Percentiles rank a stretch among this genome's conserved stretches.
phyloP scores from a whole-genome alignment of 2,888 invertebrate genomes.

The Coecobrya sp. region DNA sequence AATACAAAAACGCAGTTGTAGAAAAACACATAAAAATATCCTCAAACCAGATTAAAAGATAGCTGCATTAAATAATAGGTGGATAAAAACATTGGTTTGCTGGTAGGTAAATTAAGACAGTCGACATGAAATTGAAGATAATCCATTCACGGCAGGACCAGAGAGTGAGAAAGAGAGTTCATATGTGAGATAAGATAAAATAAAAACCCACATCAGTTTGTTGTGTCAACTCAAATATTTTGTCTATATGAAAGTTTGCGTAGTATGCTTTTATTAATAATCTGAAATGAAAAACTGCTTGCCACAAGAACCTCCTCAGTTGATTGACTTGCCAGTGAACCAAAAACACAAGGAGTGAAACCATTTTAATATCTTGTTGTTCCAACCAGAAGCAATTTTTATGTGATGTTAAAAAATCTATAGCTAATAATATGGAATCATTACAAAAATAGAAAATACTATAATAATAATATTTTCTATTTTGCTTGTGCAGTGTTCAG shows the following conservation, averaged over 20 bases:
- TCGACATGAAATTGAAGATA: slow-evolving; percentile 5
- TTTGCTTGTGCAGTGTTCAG: not conserved
- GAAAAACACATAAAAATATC: no score
- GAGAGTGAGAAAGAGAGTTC: not conserved
- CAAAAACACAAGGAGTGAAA: not conserved
- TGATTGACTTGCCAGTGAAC: not conserved
- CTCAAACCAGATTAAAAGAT: no score
- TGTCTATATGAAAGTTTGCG: not conserved
- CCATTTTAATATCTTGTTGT: not conserved
- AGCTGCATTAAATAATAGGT: no score
- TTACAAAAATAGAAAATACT: no score
- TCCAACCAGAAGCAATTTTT: no score
- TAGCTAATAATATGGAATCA: no score
- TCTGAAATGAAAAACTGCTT: not conserved
- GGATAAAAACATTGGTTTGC: not conserved
- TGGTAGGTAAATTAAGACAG: not conserved
- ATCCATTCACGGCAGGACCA: not conserved
- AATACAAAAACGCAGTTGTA: no score
- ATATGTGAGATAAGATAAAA: not conserved
- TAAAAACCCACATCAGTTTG: no score
- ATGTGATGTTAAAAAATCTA: not conserved
- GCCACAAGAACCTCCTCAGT: not conserved
- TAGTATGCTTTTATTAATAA: not conserved
- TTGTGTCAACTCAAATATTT: no score
- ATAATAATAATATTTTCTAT: not conserved